Base-by-base conservation (phyloP, 2,797 vertebrate genomes). In the Clarias laeviceps region DNA sequence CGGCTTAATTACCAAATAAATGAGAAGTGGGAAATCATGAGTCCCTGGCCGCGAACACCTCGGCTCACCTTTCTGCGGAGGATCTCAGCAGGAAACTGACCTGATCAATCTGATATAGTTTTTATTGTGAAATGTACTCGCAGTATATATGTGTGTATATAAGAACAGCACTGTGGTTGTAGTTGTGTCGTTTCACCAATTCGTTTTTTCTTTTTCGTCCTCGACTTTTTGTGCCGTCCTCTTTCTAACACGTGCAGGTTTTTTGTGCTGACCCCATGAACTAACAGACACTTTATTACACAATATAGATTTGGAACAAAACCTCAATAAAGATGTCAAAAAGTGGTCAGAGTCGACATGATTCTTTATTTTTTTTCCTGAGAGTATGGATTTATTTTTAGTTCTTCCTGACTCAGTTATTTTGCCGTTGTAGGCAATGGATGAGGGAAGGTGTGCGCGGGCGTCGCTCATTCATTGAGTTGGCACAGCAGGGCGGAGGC, bases 401-500 rank as follows among this genome's bases (percentile, higher is more conserved):
- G 45, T 50, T 50, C 45, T 11, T 50, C 12, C 2, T 50, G 45
- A 12, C 11, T 50, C 45, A 50, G 11, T 50, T 50, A 50, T 61
- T 85, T 59, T 78, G 37, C n/a, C 7, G 27, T 22, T 69, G 64
- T 29, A 59, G 18, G 56, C 3, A 18, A 17, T 11, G 34, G 62
- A 24, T 11, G 12, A 22, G 29, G 17, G 24, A 40, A 62, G 34
- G 24, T 7, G 24, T 54, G 59, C 1, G 9, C 17, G 14, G 9
- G 57, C 45, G 11, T 66, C 40, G 62, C 40, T 95, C 91, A 95
- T 61, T 96, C 96, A 84, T 93, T 92, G 80, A 96, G 86, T 85
- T 96, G 94, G 89, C 94, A 96, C 87, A 96, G 94, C 57, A 96
- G 90, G 27, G 94, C 94, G 0, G 94, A 95, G 5, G 92, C 94